These are phyloP conservation scores for Xestia sexstrigata DNA, from an alignment of 2,888 invertebrate species.

Conservation along the genomic window DNA sequence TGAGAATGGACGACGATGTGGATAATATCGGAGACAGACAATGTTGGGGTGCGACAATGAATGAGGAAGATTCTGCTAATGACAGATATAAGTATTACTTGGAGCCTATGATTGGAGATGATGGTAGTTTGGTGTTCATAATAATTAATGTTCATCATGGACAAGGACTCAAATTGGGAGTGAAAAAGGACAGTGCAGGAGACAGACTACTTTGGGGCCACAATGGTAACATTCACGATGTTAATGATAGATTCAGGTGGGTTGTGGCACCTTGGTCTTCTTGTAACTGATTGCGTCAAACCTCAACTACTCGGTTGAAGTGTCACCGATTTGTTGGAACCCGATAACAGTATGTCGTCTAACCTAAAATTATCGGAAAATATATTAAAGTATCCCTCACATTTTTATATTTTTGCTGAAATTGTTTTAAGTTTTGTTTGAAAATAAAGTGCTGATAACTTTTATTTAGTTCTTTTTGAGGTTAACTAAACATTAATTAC, in stretches of 20 bases:
- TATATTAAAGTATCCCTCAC: neutral
- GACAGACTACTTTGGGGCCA: conserved; percentile 65
- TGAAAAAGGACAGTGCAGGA: conserved; percentile 35
- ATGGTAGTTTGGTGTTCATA: conserved; percentile 62
- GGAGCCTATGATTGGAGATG: conserved; percentile 58
- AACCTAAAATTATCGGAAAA: neutral
- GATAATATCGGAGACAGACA: conserved; percentile 61
- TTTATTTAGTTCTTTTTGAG: neutral
- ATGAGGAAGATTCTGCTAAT: conserved; percentile 33
- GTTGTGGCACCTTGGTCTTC: conserved; percentile 11
- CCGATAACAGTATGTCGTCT: neutral
- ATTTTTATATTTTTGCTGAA: neutral
- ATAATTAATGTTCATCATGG: conserved; percentile 65
- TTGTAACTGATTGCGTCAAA: too few relatives aligned
- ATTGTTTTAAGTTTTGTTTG: neutral
- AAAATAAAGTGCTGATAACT: neutral
- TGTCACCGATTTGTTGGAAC: neutral
- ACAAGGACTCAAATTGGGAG: conserved; percentile 66
- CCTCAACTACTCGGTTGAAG: too few relatives aligned
- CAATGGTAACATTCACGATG: conserved; percentile 20
- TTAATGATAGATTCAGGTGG: conserved; percentile 25
- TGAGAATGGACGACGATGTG: conserved; percentile 63
- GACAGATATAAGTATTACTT: conserved; percentile 64
- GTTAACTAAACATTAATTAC: neutral
- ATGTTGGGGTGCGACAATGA: conserved; percentile 59